Base-by-base conservation (phyloP, 1,140 invertebrate genomes). In the Drepana arcuata region DNA sequence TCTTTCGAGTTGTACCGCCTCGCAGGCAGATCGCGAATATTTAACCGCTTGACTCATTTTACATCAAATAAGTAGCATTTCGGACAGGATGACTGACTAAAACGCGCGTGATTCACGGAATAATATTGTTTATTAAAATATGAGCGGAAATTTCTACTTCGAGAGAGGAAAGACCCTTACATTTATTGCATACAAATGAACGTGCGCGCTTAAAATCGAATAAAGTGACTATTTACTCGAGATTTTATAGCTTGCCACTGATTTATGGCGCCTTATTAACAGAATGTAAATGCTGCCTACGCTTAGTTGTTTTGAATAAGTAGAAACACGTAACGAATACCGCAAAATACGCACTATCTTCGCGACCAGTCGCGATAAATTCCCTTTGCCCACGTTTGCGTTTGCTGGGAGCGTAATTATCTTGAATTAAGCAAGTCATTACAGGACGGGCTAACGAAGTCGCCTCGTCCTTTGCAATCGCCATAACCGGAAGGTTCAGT, bases 41-140 rank as follows among this genome's bases (percentile, higher is more conserved):
- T n/a, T 61, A 64, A 57, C 56, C 45, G 61, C 56, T 55, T 55
- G 48, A 69, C 47, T 75, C 69, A 66, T 49, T 58, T 42, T 54
- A 60, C 69, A 78, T 78, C 71, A 70, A 69, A 70, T 67, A 63
- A 48, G 59, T 63, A 48, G 47, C 65, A 70, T 72, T 77, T 75
- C 59, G 40, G 68, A 69, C 63, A 71, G 69, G 65, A 78, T 69
- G 71, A 61, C 41, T 65, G 63, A 63, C 41, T 65, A 61, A 63
- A 58, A 68, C 29, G 51, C 52, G 61, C 69, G 71, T 75, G 64
- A 73, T 69, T 62, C 56, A 42, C 64, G 34, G 43, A 65, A 64
- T 66, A 67, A 67, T 58, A 52, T 61, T 70, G 61, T 63, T 69
- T 59, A 59, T 59, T 61, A 65, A 60, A 71, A 68, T 67, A 58